Evolutionary conservation across 2,113 vertebrate species (phyloP).

Genomic region (Phoenicopterus ruber): DNA sequence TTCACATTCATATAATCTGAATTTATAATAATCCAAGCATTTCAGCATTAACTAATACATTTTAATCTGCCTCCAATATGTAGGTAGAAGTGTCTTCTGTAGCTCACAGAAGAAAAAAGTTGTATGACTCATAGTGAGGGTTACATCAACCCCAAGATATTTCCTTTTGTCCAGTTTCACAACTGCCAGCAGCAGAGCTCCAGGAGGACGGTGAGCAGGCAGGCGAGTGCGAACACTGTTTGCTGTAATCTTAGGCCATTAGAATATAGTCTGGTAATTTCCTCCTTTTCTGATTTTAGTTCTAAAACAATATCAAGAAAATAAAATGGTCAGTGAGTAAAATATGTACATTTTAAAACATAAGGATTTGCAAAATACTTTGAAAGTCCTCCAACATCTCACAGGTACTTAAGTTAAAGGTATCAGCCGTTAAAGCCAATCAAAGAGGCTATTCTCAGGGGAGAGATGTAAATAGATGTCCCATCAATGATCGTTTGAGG

Average conservation of each 20-base stretch:
- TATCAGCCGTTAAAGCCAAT: slow-evolving; percentile 45
- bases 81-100: background rate
- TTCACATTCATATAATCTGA: slow-evolving; percentile 19
- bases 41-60: background rate
- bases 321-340: background rate
- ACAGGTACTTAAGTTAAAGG: slow-evolving; percentile 38
- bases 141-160: background rate
- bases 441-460: slow-evolving; percentile 28
- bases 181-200: background rate
- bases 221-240: background rate
- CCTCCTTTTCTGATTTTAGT: slow-evolving; percentile 3
- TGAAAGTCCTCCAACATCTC: background rate
- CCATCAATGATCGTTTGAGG: slow-evolving; percentile 29
- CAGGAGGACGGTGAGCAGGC: background rate
- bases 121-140: background rate
- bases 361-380: background rate
- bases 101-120: background rate
- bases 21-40: background rate
- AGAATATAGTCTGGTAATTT: background rate
- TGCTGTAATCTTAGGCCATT: background rate
- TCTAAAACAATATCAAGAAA: slow-evolving; percentile 1
- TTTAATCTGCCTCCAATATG: background rate
- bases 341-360: background rate
- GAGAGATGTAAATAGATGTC: slow-evolving; percentile 22
- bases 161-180: background rate